Evolutionary conservation across 2,113 vertebrate species (phyloP).

Genomic region (Pterocles orientalis): DNA sequence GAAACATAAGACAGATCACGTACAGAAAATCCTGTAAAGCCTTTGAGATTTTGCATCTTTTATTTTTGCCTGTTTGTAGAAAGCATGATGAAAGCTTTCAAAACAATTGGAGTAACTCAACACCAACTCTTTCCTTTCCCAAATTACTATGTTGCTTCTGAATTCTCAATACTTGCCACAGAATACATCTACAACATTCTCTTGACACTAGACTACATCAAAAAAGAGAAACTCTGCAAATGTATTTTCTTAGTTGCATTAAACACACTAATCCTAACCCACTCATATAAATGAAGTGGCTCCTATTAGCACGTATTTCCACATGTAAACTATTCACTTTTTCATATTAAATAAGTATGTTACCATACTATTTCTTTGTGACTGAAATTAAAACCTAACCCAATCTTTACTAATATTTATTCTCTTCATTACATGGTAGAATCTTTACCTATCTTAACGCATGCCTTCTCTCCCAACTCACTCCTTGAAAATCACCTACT

Average conservation of each 20-base stretch:
- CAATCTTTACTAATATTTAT: not conserved
- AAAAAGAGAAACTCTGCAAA: not conserved
- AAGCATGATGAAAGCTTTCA: conserved; percentile 50
- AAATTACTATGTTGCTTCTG: conserved; percentile 21
- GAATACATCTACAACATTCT: not conserved
- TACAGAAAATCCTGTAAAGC: not conserved
- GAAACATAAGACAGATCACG: not conserved
- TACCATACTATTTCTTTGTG: not conserved
- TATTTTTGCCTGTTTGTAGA: not conserved
- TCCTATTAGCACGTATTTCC: not conserved
- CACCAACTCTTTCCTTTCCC: conserved; percentile 25
- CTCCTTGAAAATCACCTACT: not conserved
- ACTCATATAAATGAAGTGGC: not conserved
- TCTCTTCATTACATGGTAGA: not conserved
- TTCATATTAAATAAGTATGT: not conserved
- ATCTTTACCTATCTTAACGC: not conserved
- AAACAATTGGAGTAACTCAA: conserved; percentile 49
- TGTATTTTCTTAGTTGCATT: not conserved
- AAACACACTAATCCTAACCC: not conserved
- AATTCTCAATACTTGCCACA: conserved; percentile 29
- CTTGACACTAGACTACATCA: not conserved
- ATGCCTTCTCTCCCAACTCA: not conserved
- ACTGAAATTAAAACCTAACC: not conserved
- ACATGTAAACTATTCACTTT: not conserved
- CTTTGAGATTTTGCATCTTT: not conserved